Base-by-base conservation (phyloP, 2,797 vertebrate species). In the Podarcis siculus region DNA sequence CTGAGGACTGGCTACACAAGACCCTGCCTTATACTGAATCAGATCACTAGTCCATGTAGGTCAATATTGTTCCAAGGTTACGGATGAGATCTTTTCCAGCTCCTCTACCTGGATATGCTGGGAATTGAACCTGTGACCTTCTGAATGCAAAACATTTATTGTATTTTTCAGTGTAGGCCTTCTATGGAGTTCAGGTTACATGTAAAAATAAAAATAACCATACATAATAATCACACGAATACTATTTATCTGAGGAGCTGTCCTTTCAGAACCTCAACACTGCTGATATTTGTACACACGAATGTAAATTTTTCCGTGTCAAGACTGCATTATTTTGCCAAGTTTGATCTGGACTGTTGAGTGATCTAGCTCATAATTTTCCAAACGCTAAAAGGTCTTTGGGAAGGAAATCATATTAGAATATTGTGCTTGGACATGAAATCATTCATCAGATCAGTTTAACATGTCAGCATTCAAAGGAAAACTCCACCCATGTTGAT, bases 251-350 rank as follows among this genome's bases (percentile, higher is more conserved):
- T 45, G 49, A 66, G 89, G 92, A 94, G 89, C 93, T 95, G 94
- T 95, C 91, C 93, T 21, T 88, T 95, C 92, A 94, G 93, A 81
- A 94, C 94, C 89, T 87, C 4, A 87, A 55, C 7, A 45, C 61
- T 30, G 15, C 39, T 32, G 55, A 2, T 4, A n/a, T 67, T 25
- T 32, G 19, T 79, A 35, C 10, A 75, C 4, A 35, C 21, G 4
- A 27, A 39, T 42, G 27, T 45, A 82, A n/a, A 64, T 10, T 64
- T 64, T 37, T 30, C 21, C 30, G 32, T 30, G 42, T 75, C 19
- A 61, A 81, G 81, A 61, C 32, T 77, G 39, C 39, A 75, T 83
- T 61, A 71, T 61, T 79, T 45, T 64, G 23, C 13, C 23, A n/a
- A 30, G 64, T 39, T 42, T 67, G 9, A 67, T 35, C 42, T 67